Conservation (phyloP, 2,888 invertebrate species). For the Campoplex capitator region DNA sequence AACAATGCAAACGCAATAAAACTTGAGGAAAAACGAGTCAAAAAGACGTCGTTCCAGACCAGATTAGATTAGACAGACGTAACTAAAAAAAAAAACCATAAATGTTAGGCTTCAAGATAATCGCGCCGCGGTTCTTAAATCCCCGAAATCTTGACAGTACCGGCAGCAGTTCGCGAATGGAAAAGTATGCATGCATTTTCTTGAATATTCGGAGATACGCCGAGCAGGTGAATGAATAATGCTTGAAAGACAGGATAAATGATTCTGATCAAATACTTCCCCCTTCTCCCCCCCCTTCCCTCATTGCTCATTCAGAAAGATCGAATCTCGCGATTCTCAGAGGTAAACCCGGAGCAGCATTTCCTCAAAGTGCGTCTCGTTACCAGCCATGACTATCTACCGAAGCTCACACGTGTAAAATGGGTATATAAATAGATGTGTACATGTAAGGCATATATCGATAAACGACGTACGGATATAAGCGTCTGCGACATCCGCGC, state of each 20-base stretch:
- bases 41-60: background rate
- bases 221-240: background rate
- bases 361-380: slow-evolving; percentile 36
- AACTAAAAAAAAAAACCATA: background rate
- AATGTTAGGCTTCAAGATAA: background rate
- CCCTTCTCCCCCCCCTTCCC: background rate
- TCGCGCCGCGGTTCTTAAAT: background rate
- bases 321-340: slow-evolving; percentile 5
- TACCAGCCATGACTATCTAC: slow-evolving; percentile 31
- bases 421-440: background rate
- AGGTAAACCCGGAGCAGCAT: background rate
- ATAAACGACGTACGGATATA: slow-evolving; percentile 32
- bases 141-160: background rate
- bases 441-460: background rate
- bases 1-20: background rate
- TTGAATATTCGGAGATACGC: background rate
- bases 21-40: background rate
- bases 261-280: background rate
- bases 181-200: background rate
- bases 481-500: slow-evolving; percentile 39
- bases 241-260: background rate
- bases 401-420: slow-evolving; percentile 18
- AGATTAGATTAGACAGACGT: background rate
- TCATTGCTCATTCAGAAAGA: background rate
- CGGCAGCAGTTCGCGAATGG: background rate